Base-by-base conservation (phyloP, 1,140 invertebrate genomes). In the Marisa cornuarietis region DNA sequence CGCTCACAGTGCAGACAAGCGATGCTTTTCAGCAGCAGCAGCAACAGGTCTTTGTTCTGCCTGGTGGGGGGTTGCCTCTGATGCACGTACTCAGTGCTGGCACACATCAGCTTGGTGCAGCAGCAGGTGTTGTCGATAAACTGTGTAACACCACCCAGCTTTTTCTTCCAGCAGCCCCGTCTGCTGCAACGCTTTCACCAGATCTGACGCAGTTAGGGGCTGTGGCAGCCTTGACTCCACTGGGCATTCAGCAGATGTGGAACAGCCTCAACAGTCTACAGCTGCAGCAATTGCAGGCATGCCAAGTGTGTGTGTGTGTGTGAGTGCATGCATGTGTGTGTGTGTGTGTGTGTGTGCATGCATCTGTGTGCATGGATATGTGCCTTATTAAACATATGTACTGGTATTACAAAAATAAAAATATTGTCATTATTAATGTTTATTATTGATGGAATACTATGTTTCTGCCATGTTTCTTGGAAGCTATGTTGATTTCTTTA, bases 221-320 rank as follows among this genome's bases (percentile, higher is more conserved):
- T 22, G 76, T 77, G 20, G 63, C 76, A 42, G 65, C 65, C 65
- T 54, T 77, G 63, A 77, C 84, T 62, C 76, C 87, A 69, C 75
- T 87, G 24, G 85, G 85, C 72, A 80, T 87, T 20, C 83, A 86
- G 62, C 86, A 87, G 77, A 82, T 83, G 65, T 81, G 80, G 76
- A 85, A 84, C 72, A 84, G 85, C 76, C 79, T 88, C 84, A 86
- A 68, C 83, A 84, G 24, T 66, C 83, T 86, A 82, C 86, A 87
- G 79, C 72, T 87, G n/a, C 87, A 88, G 63, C 87, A 88, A 66
- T 83, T 87, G 76, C 79, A 58, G 54, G 54, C 54, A 58, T 58
- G 54, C 54, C 0, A 58, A 14, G 54, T 58, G 54, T 58, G 54
- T 58, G 54, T 54, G 52, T 58, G 54, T 58, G 54, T 2, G 54